Percentiles rank a stretch among this genome's conserved stretches.
Conservation (phyloP, 1,140 invertebrate genomes). For the Zaprionus tsacasi region DNA sequence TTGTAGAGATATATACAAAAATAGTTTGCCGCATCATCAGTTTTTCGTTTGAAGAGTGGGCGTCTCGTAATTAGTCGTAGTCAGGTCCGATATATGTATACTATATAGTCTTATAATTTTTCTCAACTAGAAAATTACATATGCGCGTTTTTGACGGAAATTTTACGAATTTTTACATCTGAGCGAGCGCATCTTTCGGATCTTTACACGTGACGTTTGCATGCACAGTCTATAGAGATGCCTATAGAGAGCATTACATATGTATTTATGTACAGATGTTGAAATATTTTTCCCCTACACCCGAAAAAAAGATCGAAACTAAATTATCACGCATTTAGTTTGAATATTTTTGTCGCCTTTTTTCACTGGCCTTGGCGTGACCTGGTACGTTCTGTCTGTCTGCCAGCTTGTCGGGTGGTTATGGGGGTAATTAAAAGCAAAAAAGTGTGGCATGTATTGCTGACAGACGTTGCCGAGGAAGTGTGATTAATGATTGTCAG, state of each 20-base stretch:
- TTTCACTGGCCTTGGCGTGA: constrained; percentile 71
- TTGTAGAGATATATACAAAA: neutral
- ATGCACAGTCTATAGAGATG: constrained; percentile 37
- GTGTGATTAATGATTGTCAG: constrained; percentile 21
- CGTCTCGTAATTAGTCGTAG: constrained; percentile 24
- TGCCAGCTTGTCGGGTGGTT: constrained; percentile 51
- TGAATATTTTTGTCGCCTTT: constrained; percentile 37
- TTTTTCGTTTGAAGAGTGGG: constrained; percentile 2
- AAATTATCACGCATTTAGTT: constrained; percentile 45
- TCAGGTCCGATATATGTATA: neutral
- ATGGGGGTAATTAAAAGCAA: constrained; percentile 48
- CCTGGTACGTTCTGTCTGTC: constrained; percentile 38
- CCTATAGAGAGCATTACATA: constrained; percentile 22
- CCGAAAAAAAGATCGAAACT: constrained; percentile 44
- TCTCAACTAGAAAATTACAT: neutral
- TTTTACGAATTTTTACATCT: constrained; percentile 36
- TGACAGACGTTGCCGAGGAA: constrained; percentile 14
- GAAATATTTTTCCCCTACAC: constrained; percentile 64
- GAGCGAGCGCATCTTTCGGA: constrained; percentile 29
- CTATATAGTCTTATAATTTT: neutral
- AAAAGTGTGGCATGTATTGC: constrained; percentile 48
- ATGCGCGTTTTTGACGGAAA: neutral
- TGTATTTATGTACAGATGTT: constrained; percentile 42
- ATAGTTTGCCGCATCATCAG: neutral
- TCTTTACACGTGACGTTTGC: constrained; percentile 60